phyloP scores from a whole-genome alignment of 92 coral and sea anemone genomes.

The Scolanthus callimorphus region DNA sequence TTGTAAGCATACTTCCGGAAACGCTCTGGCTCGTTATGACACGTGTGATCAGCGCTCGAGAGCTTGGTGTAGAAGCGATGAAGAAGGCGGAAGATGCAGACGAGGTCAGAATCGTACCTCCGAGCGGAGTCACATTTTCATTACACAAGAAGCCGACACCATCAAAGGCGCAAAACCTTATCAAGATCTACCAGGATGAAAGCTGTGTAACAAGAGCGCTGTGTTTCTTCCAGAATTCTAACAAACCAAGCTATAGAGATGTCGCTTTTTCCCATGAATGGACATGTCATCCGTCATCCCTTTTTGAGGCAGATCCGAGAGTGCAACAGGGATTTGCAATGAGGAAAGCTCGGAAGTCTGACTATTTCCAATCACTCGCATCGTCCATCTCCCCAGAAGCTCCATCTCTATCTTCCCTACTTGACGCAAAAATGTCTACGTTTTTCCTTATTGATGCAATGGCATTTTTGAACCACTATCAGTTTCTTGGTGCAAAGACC shows the following conservation, averaged over 20 bases:
- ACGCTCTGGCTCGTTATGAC: conserved; percentile 5
- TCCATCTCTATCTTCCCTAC: conserved; percentile 8
- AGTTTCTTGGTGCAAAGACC: conserved; percentile 20
- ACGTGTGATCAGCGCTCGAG: conserved; percentile 19
- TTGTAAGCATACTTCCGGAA: conserved; percentile 19
- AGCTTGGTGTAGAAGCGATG: conserved; percentile 24
- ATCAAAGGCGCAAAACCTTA: conserved; percentile 20
- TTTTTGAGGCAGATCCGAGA: conserved; percentile 31
- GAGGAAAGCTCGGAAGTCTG: conserved; percentile 22
- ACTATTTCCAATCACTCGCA: conserved; percentile 13
- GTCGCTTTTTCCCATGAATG: too few species aligned
- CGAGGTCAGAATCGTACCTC: conserved; percentile 17
- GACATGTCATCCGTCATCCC: conserved; percentile 26
- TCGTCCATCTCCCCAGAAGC: conserved; percentile 12
- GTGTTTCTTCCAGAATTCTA: too few species aligned
- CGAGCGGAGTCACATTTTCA: conserved; percentile 4
- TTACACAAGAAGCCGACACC: conserved; percentile 13
- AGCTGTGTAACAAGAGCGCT: conserved; percentile 24
- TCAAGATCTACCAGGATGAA: too few species aligned
- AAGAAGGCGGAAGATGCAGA: conserved; percentile 21
- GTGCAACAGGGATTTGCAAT: conserved; percentile 10
- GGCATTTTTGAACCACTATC: conserved; percentile 33
- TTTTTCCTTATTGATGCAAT: conserved; percentile 30
- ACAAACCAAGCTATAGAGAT: too few species aligned
- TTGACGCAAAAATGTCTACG: conserved; percentile 5